These are phyloP conservation scores for Idaea biselata DNA, from an alignment of 2,888 invertebrate species.

Conservation along the genomic window DNA sequence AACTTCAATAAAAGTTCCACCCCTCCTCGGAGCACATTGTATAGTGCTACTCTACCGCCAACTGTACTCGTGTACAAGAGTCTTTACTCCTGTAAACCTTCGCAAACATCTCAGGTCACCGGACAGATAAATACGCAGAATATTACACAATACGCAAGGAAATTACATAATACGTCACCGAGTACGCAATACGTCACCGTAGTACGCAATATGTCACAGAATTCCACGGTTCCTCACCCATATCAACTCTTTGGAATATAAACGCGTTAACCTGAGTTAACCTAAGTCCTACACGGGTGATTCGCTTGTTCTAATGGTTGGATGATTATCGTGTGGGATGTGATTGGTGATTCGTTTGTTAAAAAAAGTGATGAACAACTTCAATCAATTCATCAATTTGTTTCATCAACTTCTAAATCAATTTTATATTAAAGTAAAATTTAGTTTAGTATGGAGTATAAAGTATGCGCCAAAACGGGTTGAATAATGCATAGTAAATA, in stretches of 20 bases:
- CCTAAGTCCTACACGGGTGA: conserved; percentile 12
- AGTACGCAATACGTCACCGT: conserved; percentile 18
- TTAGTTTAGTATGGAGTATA: no score
- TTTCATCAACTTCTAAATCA: no score
- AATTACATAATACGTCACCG: conserved; percentile 30
- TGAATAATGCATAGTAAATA: no score
- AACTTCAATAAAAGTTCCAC: no score
- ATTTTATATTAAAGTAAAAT: no score
- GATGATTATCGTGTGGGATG: background rate
- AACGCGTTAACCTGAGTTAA: conserved; percentile 24
- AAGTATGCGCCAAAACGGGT: no score
- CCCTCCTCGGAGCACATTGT: no score
- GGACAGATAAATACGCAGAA: background rate
- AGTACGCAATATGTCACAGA: conserved; percentile 20
- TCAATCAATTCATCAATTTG: no score
- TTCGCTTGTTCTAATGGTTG: background rate
- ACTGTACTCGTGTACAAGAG: no score
- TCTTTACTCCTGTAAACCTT: background rate
- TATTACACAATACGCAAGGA: background rate
- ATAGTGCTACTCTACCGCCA: no score
- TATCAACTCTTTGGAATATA: conserved; percentile 12
- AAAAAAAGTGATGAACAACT: background rate
- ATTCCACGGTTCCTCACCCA: conserved; percentile 13
- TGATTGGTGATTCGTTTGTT: background rate
- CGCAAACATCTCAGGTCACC: background rate